A percentile compares a stretch with the other conserved stretches of the same genome.
Evolutionary conservation across 2,797 vertebrate species (phyloP).

Genomic region (Protonibea diacanthus): DNA sequence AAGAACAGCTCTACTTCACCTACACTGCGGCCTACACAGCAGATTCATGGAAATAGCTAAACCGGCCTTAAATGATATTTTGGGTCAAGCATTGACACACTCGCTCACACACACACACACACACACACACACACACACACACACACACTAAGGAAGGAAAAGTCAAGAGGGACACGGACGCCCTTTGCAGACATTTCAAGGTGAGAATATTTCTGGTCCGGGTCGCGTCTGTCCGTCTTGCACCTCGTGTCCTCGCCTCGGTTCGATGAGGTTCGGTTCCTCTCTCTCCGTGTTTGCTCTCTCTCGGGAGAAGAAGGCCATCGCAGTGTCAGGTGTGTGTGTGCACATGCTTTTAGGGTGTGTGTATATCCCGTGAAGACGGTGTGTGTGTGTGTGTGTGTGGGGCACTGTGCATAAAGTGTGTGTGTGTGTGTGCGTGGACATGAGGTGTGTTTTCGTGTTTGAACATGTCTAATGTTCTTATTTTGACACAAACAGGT

Average conservation of each 20-base stretch:
- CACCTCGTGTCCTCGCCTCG: conserved; percentile 20
- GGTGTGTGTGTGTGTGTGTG: conserved; percentile 34
- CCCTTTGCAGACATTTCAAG: conserved; percentile 26
- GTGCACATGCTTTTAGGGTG: conserved; percentile 35
- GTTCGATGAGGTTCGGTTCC: conserved; percentile 1
- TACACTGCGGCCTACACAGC: conserved; percentile 74
- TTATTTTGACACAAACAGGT: conserved; percentile 80
- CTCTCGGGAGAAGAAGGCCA: conserved; percentile 67
- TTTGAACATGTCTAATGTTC: conserved; percentile 73
- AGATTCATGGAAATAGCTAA: conserved; percentile 34
- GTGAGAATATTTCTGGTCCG: conserved; percentile 26
- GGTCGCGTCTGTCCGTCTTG: conserved; percentile 16
- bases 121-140: conserved; percentile 26
- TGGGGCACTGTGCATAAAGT: conserved; percentile 53
- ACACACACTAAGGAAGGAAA: conserved; percentile 30
- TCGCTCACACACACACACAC: conserved; percentile 22
- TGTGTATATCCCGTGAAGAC: conserved; percentile 31
- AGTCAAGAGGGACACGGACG: conserved; percentile 32
- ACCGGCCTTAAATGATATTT: conserved; percentile 34
- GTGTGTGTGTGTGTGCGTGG: conserved; percentile 47
- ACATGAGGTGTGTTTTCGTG: conserved; percentile 62
- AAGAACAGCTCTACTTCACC: conserved; percentile 64
- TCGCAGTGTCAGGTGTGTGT: conserved; percentile 41
- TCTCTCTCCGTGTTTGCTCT: conserved; percentile 41
- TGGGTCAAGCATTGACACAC: conserved; percentile 33